phyloP scores from a whole-genome alignment of 2,888 invertebrate genomes.

The Reticulitermes lucifugus region DNA sequence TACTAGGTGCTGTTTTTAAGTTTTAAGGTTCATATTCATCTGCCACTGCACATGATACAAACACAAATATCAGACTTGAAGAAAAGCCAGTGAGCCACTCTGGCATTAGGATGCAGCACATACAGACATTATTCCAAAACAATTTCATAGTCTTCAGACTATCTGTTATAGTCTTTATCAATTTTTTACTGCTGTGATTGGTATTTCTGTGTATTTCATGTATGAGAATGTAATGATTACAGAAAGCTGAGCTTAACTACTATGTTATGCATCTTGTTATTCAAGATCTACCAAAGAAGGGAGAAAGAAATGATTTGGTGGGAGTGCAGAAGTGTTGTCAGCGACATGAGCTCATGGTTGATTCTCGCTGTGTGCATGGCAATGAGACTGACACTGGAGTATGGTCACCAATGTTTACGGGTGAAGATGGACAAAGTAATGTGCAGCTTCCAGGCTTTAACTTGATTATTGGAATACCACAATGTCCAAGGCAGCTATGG shows the following conservation, averaged over 20 bases:
- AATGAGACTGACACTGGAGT: slow-evolving; percentile 66
- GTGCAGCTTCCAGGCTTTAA: slow-evolving; percentile 62
- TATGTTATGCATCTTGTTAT: background rate
- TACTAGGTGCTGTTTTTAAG: no score
- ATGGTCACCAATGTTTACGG: slow-evolving; percentile 71
- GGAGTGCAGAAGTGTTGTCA: slow-evolving; percentile 86
- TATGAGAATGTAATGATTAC: no score
- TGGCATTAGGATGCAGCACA: no score
- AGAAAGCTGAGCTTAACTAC: background rate
- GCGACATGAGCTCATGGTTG: slow-evolving; percentile 76
- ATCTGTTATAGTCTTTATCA: no score
- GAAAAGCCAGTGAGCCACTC: no score
- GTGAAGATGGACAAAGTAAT: slow-evolving; percentile 70
- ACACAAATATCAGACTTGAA: no score
- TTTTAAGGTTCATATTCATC: no score
- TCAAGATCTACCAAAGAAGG: background rate
- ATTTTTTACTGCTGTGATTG: no score
- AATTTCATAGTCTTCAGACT: no score
- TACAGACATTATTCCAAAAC: no score
- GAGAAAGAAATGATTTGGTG: slow-evolving; percentile 58
- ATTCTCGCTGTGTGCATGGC: slow-evolving; percentile 73
- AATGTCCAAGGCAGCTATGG: slow-evolving; percentile 78
- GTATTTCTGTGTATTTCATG: no score
- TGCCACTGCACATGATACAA: no score
- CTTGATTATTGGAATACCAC: slow-evolving; percentile 69